phyloP scores from a whole-genome alignment of 2,888 invertebrate genomes.

The Penaeus monodon region DNA sequence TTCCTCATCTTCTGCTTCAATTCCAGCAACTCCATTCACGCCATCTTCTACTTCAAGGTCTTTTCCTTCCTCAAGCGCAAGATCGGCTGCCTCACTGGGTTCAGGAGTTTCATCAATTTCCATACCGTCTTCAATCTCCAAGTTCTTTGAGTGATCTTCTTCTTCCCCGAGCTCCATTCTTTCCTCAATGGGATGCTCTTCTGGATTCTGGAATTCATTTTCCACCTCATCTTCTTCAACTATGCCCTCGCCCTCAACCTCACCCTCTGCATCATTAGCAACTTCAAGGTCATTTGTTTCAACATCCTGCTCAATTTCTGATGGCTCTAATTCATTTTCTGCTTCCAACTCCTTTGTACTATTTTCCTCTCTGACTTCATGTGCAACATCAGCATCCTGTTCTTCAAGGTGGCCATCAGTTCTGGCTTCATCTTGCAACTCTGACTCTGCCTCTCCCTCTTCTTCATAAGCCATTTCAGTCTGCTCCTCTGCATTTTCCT shows the following conservation, averaged over 20 bases:
- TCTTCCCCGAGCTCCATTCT: background rate
- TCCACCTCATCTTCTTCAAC: too few species aligned
- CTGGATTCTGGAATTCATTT: too few species aligned
- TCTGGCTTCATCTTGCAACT: background rate
- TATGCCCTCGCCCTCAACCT: too few species aligned
- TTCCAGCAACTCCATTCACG: background rate
- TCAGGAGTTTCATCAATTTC: constrained; percentile 15
- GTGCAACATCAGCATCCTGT: background rate
- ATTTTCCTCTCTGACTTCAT: background rate
- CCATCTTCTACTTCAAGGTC: background rate
- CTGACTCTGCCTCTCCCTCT: background rate
- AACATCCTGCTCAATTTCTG: background rate
- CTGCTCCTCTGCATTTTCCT: constrained; percentile 5
- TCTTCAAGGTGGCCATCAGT: background rate
- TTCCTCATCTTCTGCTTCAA: constrained; percentile 9
- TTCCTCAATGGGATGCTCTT: background rate
- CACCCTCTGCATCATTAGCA: too few species aligned
- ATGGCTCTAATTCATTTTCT: background rate
- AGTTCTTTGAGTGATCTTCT: background rate
- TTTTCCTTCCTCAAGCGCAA: constrained; percentile 21
- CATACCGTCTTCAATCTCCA: constrained; percentile 7
- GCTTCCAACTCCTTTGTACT: background rate
- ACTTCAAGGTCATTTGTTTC: too few species aligned
- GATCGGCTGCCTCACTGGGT: constrained; percentile 21
- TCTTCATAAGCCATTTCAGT: background rate